Evolutionary conservation across 2,113 vertebrate species (phyloP), one percentile per base, ranked within the genome.

Genomic region (Pseudolaguvia tuberculata): DNA sequence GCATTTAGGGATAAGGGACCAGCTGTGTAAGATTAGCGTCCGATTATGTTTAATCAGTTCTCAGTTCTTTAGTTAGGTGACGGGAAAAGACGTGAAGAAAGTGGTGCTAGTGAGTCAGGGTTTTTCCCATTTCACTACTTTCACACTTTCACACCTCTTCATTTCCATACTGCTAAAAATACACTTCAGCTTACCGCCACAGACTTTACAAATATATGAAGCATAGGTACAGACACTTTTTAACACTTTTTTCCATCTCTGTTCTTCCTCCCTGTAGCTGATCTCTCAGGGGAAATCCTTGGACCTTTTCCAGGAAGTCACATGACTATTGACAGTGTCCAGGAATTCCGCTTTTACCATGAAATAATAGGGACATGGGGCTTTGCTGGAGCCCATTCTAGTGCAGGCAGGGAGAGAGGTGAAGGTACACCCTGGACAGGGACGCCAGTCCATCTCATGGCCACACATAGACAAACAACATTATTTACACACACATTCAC

Each of bases 251-350:
- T 68, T 78, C 77, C 55, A 42, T 61, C 62, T 70, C n/a, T 68
- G 61, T 25, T 70, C 47, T 48, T 71, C 18, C 18, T 58, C 47
- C 68, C 68, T 51, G 23, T 50, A 21, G 21, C 48, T 29, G 47
- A 35, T 50, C 62, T 53, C 15, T 35, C 62, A 57, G 67, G 72
- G 72, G 72, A 75, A 75, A 48, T 53, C 50, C 63, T 45, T 45
- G 31, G 42, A 53, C 20, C 65, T 39, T 42, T 66, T 72, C 78
- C 72, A 74, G 59, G 52, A 57, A 29, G 48, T 76, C 11, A 5
- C 12, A 35, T 20, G 6, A 31, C 10, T 53, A 0, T 53, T 21
- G 5, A 31, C 27, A 31, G n/a, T 13, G 27, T 35, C n/a, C n/a
- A n/a, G n/a, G n/a, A n/a, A n/a, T n/a, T n/a, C n/a, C n/a, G n/a